phyloP scores from a whole-genome alignment of 2,113 vertebrate species.

The Boulengeromyrus knoepffleri region DNA sequence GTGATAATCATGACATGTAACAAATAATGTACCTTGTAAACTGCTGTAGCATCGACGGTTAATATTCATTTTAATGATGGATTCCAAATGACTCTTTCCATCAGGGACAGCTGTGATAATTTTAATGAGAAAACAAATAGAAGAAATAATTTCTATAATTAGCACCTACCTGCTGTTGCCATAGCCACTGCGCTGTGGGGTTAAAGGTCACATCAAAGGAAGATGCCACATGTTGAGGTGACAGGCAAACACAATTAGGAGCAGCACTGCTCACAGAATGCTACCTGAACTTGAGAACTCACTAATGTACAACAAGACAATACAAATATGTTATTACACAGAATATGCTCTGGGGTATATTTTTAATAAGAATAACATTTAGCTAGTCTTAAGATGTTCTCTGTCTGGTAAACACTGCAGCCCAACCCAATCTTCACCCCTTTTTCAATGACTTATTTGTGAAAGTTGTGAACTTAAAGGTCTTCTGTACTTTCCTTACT shows the following conservation, averaged over 20 bases:
- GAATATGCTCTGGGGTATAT: not conserved
- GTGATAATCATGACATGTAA: not conserved
- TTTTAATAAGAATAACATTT: not conserved
- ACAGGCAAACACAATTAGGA: not conserved
- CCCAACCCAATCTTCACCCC: not conserved
- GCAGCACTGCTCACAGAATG: not conserved
- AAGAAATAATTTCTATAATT: conserved; percentile 2
- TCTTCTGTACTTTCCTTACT: not conserved
- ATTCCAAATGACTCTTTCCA: not conserved
- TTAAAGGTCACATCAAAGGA: not conserved
- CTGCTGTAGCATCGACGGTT: not conserved
- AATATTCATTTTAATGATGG: not conserved
- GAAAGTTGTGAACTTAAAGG: not conserved
- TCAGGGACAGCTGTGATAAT: not conserved
- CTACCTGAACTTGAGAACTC: not conserved
- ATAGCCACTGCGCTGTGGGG: not conserved
- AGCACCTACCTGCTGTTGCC: not conserved
- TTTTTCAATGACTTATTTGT: not conserved
- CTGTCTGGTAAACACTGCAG: not conserved
- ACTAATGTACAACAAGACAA: not conserved
- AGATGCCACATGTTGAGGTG: not conserved
- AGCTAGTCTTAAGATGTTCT: not conserved
- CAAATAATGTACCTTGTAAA: not conserved
- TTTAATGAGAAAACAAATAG: conserved; percentile 5
- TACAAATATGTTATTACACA: not conserved